phyloP scores from a whole-genome alignment of 2,888 invertebrate species.

The Carabus problematicus region DNA sequence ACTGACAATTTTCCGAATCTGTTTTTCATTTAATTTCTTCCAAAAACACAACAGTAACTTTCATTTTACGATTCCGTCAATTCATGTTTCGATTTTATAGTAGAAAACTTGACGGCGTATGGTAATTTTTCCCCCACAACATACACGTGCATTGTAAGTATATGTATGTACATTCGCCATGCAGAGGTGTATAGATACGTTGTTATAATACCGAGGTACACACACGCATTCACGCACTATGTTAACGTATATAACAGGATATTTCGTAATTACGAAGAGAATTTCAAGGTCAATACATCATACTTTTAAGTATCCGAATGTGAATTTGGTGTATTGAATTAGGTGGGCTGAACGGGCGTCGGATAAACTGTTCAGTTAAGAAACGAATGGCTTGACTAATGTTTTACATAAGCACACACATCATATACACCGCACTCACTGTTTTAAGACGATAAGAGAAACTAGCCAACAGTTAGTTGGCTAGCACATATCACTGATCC shows the following conservation, averaged over 20 bases:
- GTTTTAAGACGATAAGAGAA: conserved; percentile 24
- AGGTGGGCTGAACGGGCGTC: neutral
- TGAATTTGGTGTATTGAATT: conserved; percentile 18
- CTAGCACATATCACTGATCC: conserved; percentile 23
- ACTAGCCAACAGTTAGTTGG: neutral
- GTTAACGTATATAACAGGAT: conserved; percentile 29
- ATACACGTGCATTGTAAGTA: too few relatives aligned
- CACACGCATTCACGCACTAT: too few relatives aligned
- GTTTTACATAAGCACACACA: conserved; percentile 6
- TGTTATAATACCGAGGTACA: too few relatives aligned
- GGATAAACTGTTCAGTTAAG: conserved; percentile 10
- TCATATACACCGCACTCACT: neutral
- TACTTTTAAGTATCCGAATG: neutral
- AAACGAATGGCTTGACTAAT: conserved; percentile 7
- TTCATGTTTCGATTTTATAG: neutral
- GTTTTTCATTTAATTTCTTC: neutral
- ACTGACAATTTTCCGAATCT: neutral
- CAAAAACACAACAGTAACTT: neutral
- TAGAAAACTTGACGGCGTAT: conserved; percentile 9
- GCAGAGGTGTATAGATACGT: too few relatives aligned
- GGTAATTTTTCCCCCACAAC: conserved; percentile 13
- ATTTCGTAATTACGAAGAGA: conserved; percentile 34
- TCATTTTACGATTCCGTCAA: neutral
- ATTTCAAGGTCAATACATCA: conserved; percentile 35
- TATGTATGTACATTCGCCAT: too few relatives aligned